Evolutionary conservation across 1,140 invertebrate species (phyloP).

Genomic region (Stenopsyche tienmushanensis): DNA sequence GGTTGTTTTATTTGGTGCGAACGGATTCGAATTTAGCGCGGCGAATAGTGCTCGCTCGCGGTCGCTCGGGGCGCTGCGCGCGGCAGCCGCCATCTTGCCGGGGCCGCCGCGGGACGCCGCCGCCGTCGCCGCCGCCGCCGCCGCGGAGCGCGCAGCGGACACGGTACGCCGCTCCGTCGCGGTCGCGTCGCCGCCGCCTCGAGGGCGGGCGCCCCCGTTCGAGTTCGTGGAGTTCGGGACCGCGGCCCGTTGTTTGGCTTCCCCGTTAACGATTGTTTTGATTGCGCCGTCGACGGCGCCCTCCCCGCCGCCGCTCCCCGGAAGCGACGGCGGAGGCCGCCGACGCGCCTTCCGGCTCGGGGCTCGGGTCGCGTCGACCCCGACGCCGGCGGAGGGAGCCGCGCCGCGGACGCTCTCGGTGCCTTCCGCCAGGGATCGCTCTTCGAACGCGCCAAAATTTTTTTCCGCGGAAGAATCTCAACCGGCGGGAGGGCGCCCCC

Average conservation of each 20-base stretch:
- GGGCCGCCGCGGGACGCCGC: conserved; percentile 66
- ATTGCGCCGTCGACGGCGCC: background rate
- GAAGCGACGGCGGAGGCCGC: background rate
- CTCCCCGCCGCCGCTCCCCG: background rate
- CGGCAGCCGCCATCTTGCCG: conserved; percentile 46
- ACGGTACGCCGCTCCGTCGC: too few species aligned
- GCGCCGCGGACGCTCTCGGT: background rate
- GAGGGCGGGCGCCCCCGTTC: background rate
- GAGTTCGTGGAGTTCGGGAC: too few species aligned
- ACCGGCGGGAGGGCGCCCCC: too few species aligned
- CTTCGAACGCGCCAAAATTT: background rate
- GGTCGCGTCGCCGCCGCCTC: background rate
- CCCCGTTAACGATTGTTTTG: too few species aligned
- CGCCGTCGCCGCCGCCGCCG: conserved; percentile 67
- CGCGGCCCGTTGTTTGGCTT: too few species aligned
- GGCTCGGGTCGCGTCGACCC: background rate
- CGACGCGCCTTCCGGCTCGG: background rate
- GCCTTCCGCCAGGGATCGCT: too few species aligned
- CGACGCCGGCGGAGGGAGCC: background rate
- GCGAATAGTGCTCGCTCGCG: background rate
- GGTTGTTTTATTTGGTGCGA: too few species aligned
- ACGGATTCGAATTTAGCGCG: conserved; percentile 15
- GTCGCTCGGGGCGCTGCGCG: conserved; percentile 49
- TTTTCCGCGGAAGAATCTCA: conserved; percentile 5
- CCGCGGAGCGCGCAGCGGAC: too few species aligned